Base-by-base conservation (phyloP, 2,888 invertebrate genomes). In the Plagodis dolabraria region DNA sequence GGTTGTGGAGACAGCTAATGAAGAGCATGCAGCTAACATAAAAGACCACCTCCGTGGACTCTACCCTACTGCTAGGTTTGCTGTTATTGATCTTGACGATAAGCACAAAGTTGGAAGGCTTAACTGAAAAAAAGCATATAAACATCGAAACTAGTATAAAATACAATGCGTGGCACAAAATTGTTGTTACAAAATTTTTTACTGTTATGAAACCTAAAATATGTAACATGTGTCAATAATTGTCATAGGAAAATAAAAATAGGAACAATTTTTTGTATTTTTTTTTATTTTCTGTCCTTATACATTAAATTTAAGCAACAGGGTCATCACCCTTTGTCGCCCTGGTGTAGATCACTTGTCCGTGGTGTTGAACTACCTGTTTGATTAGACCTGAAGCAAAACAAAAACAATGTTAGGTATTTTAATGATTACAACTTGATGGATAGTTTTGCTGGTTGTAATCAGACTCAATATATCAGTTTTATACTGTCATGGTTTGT, bases 321-420 rank as follows among this genome's bases (percentile, higher is more conserved):
- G 95, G 95, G 83, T 98, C 98, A 84, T 98, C 98, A 77, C 96
- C 98, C 94, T 99, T 99, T 47, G 98, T 99, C 59, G 98, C 97
- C 85, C 99, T 95, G 38, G 99, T 99, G 94, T 99, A 99, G 87
- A 99, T 99, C 68, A 98, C 95, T 93, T 99, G 99, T 53, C 98
- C 97, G 87, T 97, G 97, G 90, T 99, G 99, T 88, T 98, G 97
- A 63, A 98, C 97, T 68, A 99, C 98, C 91, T 98, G 98, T 85
- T 97, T 98, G 85, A 99, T 99, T 79, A 98, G 92, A 82, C 98
- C 97, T 98, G 93, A 0, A 88, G 72, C 55, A 69, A 65, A 53
- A 48, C n/a, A 44, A 46, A 42, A 38, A 35, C n/a, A 8, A 22
- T 47, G 47, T 58, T 45, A 63, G 54, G 22, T 34, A 8, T 9